Evolutionary conservation across 2,113 vertebrate genomes (phyloP), one percentile per base, ranked within the genome.

Genomic region (Phyllostomus hastatus): DNA sequence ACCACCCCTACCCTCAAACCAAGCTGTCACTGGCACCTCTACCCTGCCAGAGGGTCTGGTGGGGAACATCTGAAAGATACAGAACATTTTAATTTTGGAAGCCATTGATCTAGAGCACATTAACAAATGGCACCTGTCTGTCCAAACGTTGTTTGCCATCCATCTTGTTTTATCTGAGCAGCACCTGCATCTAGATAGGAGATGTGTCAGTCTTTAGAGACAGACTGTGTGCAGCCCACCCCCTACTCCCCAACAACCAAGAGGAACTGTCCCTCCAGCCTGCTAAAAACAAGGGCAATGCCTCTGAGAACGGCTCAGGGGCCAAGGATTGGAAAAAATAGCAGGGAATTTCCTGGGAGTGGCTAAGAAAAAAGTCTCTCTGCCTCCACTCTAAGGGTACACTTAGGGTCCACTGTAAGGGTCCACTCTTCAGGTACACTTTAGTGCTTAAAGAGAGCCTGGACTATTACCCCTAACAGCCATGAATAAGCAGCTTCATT

Each of bases 81-180:
- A 93, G 93, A 98, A 91, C 0, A 17, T 73, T 97, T 98, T 98
- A 12, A 91, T 97, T 98, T 96, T 90, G 76, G 93, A 95, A 97
- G 59, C 61, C 90, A 92, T 93, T 91, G 82, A 88, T 98, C 78
- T 90, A 64, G 69, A 88, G 96, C 91, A 82, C 0, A 28, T 83
- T 97, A 97, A 97, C 92, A 97, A 98, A 98, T 52, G 95, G 61
- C 61, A 28, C 79, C 70, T 78, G 76, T 91, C 94, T 59, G 26
- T 95, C 50, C 57, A 85, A 95, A 91, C 15, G 10, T 84, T 95
- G 79, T 91, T 87, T 69, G 15, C 79, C 67, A 91, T 97, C 87
- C 33, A n/a, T 98, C 97, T 98, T 79, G 43, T 89, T 90, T 94
- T 83, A 61, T 85, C 94, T 70, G 90, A 90, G 76, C 59, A 50